Percentiles rank a stretch among this genome's conserved stretches.
Evolutionary conservation across 2,888 invertebrate species (phyloP).

Genomic region (Melanostoma mellinum): DNA sequence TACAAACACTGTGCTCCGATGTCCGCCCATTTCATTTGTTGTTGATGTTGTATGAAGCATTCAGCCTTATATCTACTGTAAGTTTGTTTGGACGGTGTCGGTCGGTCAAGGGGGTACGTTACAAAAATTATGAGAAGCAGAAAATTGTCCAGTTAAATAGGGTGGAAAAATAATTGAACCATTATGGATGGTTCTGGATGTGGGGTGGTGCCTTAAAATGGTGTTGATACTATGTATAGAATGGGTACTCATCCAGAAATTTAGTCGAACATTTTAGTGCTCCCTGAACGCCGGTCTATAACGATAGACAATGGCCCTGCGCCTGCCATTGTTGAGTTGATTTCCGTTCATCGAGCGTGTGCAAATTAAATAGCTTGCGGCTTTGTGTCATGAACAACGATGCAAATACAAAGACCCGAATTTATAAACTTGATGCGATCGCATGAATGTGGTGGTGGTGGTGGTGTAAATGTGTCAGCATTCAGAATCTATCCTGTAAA

Average conservation of each 20-base stretch:
- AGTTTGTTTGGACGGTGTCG: background rate
- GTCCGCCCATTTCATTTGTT: no score
- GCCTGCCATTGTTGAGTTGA: slow-evolving; percentile 28
- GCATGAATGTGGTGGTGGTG: background rate
- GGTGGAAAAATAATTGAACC: slow-evolving; percentile 91
- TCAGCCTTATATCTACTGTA: no score
- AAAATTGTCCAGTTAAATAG: slow-evolving; percentile 86
- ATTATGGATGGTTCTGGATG: slow-evolving; percentile 75
- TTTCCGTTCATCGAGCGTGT: slow-evolving; percentile 57
- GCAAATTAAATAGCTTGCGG: slow-evolving; percentile 51
- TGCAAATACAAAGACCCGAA: slow-evolving; percentile 55
- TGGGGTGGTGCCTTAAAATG: slow-evolving; percentile 15
- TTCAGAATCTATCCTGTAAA: background rate
- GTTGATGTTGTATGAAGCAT: no score
- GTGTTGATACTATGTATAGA: slow-evolving; percentile 31
- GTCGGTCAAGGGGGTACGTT: background rate
- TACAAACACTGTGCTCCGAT: background rate
- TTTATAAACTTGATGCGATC: slow-evolving; percentile 11
- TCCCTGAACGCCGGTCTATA: slow-evolving; percentile 4
- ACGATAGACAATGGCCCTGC: slow-evolving; percentile 46
- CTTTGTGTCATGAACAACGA: slow-evolving; percentile 33
- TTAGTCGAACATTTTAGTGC: slow-evolving; percentile 30
- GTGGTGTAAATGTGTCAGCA: no score
- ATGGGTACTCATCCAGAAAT: slow-evolving; percentile 25
- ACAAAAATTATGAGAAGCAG: slow-evolving; percentile 66